Base-by-base conservation (phyloP, 2,797 vertebrate species). In the Euphonia xanthogaster region DNA sequence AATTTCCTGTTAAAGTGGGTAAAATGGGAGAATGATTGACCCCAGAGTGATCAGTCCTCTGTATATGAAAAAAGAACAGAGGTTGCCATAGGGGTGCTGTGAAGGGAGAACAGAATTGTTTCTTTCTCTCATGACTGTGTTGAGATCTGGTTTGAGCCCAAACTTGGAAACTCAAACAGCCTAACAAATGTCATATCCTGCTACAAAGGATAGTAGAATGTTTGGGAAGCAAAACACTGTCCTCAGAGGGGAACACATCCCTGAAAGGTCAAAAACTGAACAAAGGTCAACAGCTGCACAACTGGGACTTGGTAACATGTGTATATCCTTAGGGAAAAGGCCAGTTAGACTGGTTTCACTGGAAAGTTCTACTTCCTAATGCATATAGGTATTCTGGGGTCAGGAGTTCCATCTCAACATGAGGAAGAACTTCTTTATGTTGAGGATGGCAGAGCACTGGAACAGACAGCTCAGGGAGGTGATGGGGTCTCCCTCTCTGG, bases 381-480 rank as follows among this genome's bases (percentile, higher is more conserved):
- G 14, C 9, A 5, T 9, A 14, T 51, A 55, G 31, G 17, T 82
- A 28, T 86, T 75, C 55, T 68, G 40, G 47, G 31, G 10, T 82
- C 27, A 57, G 39, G 12, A 31, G 25, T 53, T 77, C 33, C 6
- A n/a, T 13, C 22, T 71, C 51, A 71, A 21, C n/a, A 9, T 3
- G 7, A 65, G 31, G 65, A 53, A 35, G 33, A 58, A 28, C 15
- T 24, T 47, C 9, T 39, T 50, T 45, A 22, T 0, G 0, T 8
- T 71, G 58, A 47, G 53, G 11, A 7, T 3, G 10, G 19, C 45
- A 90, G 31, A 66, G 45, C 11, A 4, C 23, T 47, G 22, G 9
- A 23, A 39, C 23, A 63, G 37, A 10, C n/a, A 57, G 37, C 17
- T 24, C 25, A 39, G 17, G 39, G 10, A 51, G 11, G 9, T 40